Evolutionary conservation across 2,888 invertebrate species (phyloP), one percentile per base, ranked within the genome.

Genomic region (Epistrophella euchroma): DNA sequence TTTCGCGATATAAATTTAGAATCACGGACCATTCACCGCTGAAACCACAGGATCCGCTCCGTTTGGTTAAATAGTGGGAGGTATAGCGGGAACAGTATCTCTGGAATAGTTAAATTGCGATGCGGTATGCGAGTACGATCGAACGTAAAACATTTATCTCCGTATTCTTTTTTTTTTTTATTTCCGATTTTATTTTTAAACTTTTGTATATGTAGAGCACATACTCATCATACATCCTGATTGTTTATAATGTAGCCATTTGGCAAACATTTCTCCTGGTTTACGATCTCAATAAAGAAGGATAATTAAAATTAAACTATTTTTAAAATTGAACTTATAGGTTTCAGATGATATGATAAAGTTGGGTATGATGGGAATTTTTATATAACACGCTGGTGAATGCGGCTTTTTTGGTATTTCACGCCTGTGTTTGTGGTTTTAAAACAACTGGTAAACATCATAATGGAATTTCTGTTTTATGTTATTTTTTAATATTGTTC

Each of bases 371-470:
- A 15, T 15, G 40, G 55, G 70, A 55, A 75, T 77, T 81, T 75
- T 52, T 45, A 35, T 64, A 10, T 66, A 66, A 66, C 43, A 45
- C 55, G 17, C 71, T 55, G 72, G 37, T 64, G 37, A 72, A 28
- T 74, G 66, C 11, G 66, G 68, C 55, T 73, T 55, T 28, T 52
- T 66, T 32, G 52, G 22, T 83, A 78, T 70, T 83, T 83, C 83
- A 73, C 83, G 83, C 83, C 78, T 83, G 40, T 83, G 73, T 68
- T 62, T 60, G 83, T 64, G 78, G 82, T 40, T 52, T 76, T 28
- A 25, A 68, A 66, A 73, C 73, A 70, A 55, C 52, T 68, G 73
- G 55, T 75, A 62, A 75, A 62, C 75, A 70, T 68, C n/a, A 10
- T 68, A 7, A 40, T 40, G 60, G n/a, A 32, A 50, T 60, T 66